phyloP scores from a whole-genome alignment of 2,797 vertebrate species.

The Argentina silus region DNA sequence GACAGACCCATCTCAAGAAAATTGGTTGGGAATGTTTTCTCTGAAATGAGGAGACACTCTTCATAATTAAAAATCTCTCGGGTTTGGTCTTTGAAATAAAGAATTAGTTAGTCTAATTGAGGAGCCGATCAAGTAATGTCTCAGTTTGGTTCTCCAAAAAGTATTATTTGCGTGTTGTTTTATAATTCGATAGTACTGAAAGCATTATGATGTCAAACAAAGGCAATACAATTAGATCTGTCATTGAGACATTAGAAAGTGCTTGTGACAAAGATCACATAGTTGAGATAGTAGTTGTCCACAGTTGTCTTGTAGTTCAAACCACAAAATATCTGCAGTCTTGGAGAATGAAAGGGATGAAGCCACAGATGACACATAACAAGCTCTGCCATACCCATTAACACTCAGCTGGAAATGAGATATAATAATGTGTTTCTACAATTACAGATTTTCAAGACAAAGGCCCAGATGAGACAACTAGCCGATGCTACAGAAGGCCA shows the following conservation, averaged over 20 bases:
- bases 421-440: too few species aligned
- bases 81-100: slow-evolving; percentile 54
- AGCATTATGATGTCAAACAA: neutral
- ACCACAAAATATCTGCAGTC: too few species aligned
- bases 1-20: slow-evolving; percentile 53
- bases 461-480: too few species aligned
- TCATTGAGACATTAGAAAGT: slow-evolving; percentile 22
- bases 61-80: slow-evolving; percentile 64
- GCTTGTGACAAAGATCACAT: too few species aligned
- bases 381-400: too few species aligned
- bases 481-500: too few species aligned
- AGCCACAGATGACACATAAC: too few species aligned
- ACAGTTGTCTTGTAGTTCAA: too few species aligned
- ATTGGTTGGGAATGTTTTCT: slow-evolving; percentile 50
- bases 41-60: slow-evolving; percentile 57
- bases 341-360: too few species aligned
- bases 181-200: neutral
- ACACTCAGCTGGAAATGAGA: too few species aligned
- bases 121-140: neutral
- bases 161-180: neutral
- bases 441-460: too few species aligned
- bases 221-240: neutral
- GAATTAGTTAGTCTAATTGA: slow-evolving; percentile 43
- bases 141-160: neutral
- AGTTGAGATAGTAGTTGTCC: too few species aligned